Percentiles rank a stretch among this genome's conserved stretches.
Conservation (phyloP, 2,888 invertebrate genomes). For the Thymelicus lineola region DNA sequence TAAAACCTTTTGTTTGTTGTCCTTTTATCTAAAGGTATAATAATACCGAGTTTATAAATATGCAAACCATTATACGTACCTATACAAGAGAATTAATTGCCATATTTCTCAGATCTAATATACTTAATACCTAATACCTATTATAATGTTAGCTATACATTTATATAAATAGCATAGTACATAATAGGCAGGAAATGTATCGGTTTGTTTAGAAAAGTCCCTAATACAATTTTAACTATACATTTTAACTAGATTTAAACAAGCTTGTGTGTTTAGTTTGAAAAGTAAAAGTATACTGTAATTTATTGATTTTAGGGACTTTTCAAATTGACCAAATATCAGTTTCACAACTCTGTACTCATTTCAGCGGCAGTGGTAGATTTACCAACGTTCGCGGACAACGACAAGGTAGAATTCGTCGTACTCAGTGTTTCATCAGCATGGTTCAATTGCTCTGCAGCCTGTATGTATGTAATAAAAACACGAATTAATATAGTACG, state of each 20-base stretch:
- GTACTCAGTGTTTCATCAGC: constrained; percentile 54
- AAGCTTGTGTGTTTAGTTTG: too few relatives aligned
- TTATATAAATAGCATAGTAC: neutral
- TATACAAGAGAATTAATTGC: too few relatives aligned
- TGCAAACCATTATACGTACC: too few relatives aligned
- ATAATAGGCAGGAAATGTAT: constrained; percentile 1
- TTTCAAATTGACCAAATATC: neutral
- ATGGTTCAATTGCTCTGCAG: constrained; percentile 80
- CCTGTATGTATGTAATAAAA: constrained; percentile 59
- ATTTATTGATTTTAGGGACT: neutral
- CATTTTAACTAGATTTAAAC: neutral
- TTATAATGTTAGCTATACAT: neutral
- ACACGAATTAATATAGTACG: constrained; percentile 9
- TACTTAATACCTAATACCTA: neutral
- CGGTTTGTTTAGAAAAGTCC: neutral
- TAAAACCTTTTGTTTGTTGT: constrained; percentile 10
- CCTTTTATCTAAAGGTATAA: neutral
- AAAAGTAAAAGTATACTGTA: too few relatives aligned
- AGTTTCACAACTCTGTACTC: constrained; percentile 86
- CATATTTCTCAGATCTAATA: neutral
- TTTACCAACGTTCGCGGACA: constrained; percentile 58
- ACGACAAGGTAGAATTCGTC: constrained; percentile 50
- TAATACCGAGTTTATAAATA: constrained; percentile 1
- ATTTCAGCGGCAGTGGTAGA: constrained; percentile 83
- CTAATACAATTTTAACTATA: neutral